Percentiles rank a stretch among this genome's conserved stretches.
phyloP scores from a whole-genome alignment of 2,797 vertebrate genomes.

The Muscicapa comitata region DNA sequence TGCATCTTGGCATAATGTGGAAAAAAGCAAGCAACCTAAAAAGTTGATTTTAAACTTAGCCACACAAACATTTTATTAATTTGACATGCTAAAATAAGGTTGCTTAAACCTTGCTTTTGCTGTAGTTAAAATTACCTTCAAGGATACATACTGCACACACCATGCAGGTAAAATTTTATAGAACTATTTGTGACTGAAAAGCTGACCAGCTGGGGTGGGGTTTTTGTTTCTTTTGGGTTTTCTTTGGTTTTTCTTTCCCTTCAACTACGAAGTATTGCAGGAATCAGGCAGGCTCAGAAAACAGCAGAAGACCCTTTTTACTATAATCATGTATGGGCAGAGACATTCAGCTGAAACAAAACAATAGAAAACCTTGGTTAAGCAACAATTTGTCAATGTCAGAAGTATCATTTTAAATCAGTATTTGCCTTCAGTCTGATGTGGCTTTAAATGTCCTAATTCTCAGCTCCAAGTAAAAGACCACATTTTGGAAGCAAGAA shows the following conservation, averaged over 20 bases:
- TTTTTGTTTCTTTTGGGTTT: not conserved
- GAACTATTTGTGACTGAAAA: constrained; percentile 22
- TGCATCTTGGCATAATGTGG: not conserved
- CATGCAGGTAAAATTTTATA: not conserved
- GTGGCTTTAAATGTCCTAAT: not conserved
- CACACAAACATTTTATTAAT: constrained; percentile 5
- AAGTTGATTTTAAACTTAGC: not conserved
- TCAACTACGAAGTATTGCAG: not conserved
- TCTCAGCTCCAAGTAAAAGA: not conserved
- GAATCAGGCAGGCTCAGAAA: not conserved
- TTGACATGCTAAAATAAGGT: not conserved
- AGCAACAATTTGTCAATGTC: not conserved
- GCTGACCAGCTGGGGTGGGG: not conserved
- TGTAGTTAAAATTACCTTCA: not conserved
- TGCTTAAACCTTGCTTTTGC: not conserved
- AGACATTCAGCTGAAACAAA: not conserved
- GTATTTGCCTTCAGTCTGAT: not conserved
- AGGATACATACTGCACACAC: not conserved
- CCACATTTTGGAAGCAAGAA: not conserved
- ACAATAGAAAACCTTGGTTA: not conserved
- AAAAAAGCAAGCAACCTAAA: constrained; percentile 31
- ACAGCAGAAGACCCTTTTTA: not conserved
- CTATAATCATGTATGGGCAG: not conserved
- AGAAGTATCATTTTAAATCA: not conserved
- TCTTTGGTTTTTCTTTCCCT: not conserved